Conservation (phyloP, 35 echinoderm and acorn worm genomes). For the Heliocidaris erythrogramma region DNA sequence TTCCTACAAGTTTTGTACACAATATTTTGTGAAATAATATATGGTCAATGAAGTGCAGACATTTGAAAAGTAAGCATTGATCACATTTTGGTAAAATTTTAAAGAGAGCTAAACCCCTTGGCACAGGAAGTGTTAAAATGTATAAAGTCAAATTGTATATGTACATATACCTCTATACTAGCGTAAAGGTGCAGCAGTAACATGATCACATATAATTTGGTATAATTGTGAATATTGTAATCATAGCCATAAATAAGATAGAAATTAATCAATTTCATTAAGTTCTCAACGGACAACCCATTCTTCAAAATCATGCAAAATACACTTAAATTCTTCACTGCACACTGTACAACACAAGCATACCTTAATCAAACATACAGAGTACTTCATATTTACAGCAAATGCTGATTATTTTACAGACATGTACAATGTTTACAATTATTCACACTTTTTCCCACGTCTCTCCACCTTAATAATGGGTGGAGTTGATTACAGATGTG, state of each 20-base stretch:
- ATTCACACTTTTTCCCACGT: background rate
- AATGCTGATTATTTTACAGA: conserved; percentile 1
- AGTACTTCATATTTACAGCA: conserved; percentile 3
- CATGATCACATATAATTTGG: too few relatives aligned
- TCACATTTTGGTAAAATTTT: too few relatives aligned
- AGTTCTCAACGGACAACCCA: background rate
- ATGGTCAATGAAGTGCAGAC: too few relatives aligned
- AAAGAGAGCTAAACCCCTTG: too few relatives aligned
- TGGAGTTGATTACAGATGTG: background rate
- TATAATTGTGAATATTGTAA: too few relatives aligned
- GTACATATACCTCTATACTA: too few relatives aligned
- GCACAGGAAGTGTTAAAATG: too few relatives aligned
- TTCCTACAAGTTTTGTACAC: too few relatives aligned
- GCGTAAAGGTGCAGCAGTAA: too few relatives aligned
- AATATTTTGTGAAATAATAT: too few relatives aligned
- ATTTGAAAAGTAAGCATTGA: too few relatives aligned
- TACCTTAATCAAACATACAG: background rate
- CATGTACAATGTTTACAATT: background rate
- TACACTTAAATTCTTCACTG: background rate
- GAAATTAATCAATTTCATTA: background rate
- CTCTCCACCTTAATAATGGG: background rate
- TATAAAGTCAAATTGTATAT: too few relatives aligned
- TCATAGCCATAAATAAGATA: background rate
- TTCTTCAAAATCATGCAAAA: background rate
- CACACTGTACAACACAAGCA: background rate